Conservation (phyloP, 2,113 vertebrate species). For the Varanus salvator region DNA sequence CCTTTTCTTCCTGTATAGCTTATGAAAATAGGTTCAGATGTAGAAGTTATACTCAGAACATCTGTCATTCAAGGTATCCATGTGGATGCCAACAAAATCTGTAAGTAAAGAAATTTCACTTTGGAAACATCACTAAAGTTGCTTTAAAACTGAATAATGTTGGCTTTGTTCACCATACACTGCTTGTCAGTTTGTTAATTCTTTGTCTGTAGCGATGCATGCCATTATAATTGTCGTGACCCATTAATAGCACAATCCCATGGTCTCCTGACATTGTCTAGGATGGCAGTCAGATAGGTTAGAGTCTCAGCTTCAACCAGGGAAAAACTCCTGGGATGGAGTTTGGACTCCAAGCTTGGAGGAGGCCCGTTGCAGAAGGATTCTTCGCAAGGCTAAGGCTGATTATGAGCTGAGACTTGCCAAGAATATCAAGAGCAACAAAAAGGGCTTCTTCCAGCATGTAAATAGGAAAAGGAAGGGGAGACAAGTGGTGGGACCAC, state of each 20-base stretch:
- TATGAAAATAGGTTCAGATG: conserved; percentile 82
- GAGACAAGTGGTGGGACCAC: no score
- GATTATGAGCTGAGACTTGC: no score
- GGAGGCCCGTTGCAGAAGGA: no score
- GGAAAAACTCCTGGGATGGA: no score
- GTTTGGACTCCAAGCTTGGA: no score
- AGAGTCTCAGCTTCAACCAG: no score
- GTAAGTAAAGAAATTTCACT: conserved; percentile 56
- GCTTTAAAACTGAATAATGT: neutral
- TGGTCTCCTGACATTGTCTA: no score
- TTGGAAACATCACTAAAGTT: neutral
- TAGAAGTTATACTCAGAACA: conserved; percentile 82
- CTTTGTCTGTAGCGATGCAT: neutral
- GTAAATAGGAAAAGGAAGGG: no score
- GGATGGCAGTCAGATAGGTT: no score
- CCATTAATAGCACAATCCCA: neutral
- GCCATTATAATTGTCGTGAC: neutral
- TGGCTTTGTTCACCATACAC: neutral
- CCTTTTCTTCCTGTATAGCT: conserved; percentile 66
- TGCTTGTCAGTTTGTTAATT: neutral
- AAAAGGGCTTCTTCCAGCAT: no score
- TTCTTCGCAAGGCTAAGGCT: no score
- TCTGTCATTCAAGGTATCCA: conserved; percentile 83
- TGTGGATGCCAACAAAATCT: conserved; percentile 72
- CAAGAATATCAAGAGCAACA: no score